phyloP scores from a whole-genome alignment of 2,797 vertebrate species.

The Acanthiza pusilla region DNA sequence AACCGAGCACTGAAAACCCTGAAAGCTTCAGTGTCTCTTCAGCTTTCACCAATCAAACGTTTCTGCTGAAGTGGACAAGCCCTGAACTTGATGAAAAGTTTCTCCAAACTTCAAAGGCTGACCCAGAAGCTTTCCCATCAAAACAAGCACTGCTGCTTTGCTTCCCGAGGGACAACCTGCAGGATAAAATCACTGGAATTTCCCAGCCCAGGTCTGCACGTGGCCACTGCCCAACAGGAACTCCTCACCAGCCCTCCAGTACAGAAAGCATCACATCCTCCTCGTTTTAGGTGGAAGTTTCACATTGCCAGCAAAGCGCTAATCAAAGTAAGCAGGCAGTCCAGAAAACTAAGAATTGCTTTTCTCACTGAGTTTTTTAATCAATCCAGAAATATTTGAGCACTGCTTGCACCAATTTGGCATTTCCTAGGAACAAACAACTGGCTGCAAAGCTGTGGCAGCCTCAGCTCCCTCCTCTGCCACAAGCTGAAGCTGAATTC shows the following conservation, averaged over 20 bases:
- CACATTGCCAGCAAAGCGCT: background rate
- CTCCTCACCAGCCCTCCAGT: background rate
- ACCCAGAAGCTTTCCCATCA: background rate
- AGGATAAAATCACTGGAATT: background rate
- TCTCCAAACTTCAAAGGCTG: background rate
- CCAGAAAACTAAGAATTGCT: background rate
- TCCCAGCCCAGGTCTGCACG: background rate
- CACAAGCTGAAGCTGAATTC: background rate
- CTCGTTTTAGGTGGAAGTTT: background rate
- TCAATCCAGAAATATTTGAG: conserved; percentile 14
- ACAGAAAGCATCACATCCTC: background rate
- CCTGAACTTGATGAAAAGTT: background rate
- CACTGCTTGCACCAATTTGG: background rate
- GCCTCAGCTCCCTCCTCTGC: background rate
- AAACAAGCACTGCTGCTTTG: background rate
- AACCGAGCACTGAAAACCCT: background rate
- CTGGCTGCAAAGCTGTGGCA: background rate
- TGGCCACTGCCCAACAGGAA: background rate
- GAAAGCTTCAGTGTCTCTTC: background rate
- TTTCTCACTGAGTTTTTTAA: conserved; percentile 22
- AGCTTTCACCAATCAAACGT: background rate
- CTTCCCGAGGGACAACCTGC: background rate
- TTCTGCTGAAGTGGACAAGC: background rate
- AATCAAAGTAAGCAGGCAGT: background rate
- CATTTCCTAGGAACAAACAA: background rate